Evolutionary conservation across 2,797 vertebrate species (phyloP).

Genomic region (Neosalanx taihuensis): DNA sequence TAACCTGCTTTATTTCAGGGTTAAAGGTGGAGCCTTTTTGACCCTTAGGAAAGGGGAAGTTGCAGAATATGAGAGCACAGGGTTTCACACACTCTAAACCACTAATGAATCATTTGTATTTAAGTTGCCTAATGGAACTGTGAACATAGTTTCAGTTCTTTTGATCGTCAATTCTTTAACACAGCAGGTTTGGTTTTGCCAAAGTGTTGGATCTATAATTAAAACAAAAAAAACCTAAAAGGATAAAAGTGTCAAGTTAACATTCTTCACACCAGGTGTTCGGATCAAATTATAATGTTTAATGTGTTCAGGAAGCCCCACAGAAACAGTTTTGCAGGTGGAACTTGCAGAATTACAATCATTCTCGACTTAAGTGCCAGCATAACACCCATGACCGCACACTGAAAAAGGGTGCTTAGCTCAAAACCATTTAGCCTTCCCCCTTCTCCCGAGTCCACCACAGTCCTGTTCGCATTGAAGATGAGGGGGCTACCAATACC

Average conservation of each 20-base stretch:
- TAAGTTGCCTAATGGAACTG: no score
- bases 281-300: conserved; percentile 72
- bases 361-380: conserved; percentile 68
- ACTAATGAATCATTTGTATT: not conserved
- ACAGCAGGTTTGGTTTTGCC: no score
- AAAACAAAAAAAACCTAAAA: no score
- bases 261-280: conserved; percentile 22
- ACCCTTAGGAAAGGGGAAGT: no score
- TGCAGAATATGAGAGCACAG: no score
- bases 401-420: conserved; percentile 45
- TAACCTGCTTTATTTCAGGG: no score
- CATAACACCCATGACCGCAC: conserved; percentile 55
- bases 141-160: no score
- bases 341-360: conserved; percentile 73
- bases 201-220: no score
- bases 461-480: conserved; percentile 39
- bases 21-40: no score
- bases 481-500: conserved; percentile 25
- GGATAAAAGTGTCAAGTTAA: not conserved
- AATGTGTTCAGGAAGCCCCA: conserved; percentile 74
- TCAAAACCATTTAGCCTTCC: conserved; percentile 48
- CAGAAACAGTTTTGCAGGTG: conserved; percentile 68
- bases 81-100: not conserved
- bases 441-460: conserved; percentile 39
- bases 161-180: no score